Conservation (phyloP, 2,888 invertebrate species). For the Metallyticus violacea region DNA sequence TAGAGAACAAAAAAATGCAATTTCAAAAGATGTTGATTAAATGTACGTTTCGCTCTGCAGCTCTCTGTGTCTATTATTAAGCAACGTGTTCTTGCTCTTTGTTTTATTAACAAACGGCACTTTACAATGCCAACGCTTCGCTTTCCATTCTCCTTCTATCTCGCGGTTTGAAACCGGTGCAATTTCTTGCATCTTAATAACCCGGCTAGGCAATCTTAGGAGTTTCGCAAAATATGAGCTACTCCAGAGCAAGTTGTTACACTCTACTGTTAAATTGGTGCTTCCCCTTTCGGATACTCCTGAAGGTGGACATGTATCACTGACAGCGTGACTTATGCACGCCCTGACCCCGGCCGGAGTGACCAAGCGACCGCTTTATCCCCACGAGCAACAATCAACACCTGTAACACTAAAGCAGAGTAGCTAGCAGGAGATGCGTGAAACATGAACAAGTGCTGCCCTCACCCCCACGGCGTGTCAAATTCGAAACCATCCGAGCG, state of each 20-base stretch:
- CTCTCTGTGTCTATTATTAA: no score
- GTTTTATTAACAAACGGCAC: background rate
- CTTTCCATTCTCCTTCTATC: background rate
- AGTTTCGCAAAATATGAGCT: background rate
- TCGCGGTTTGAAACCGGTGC: background rate
- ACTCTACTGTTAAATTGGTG: background rate
- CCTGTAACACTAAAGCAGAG: background rate
- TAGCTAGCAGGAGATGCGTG: background rate
- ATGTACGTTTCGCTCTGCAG: no score
- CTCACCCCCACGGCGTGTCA: background rate
- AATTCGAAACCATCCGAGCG: background rate
- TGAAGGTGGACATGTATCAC: background rate
- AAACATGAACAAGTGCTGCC: background rate
- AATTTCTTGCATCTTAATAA: background rate
- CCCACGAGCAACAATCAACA: background rate
- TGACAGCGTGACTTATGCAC: background rate
- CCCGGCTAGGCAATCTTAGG: background rate
- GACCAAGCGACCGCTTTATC: no score
- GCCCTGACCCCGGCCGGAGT: background rate
- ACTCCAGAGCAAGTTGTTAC: background rate
- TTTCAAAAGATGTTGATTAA: no score
- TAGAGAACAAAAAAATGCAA: no score
- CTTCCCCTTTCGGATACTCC: background rate
- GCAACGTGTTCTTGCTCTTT: background rate
- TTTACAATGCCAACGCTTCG: background rate